Evolutionary conservation across 2,113 vertebrate species (phyloP).

Genomic region (Picathartes gymnocephalus): DNA sequence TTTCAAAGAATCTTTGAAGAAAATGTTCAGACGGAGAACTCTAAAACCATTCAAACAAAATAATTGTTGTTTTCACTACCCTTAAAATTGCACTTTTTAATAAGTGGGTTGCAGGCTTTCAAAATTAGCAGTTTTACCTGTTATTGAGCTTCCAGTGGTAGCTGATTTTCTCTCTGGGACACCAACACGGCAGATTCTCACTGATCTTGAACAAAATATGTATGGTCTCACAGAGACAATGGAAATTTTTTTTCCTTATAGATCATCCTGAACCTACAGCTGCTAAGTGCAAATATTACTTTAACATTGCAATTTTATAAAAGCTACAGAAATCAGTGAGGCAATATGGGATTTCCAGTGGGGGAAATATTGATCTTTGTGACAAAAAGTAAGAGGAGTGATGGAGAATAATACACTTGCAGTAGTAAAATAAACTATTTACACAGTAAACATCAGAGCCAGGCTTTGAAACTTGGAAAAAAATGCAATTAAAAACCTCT

Average conservation of each 20-base stretch:
- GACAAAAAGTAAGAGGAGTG: background rate
- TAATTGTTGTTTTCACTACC: background rate
- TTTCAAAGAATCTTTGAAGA: background rate
- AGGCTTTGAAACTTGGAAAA: background rate
- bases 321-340: background rate
- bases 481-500: background rate
- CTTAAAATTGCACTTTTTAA: background rate
- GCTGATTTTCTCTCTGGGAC: background rate
- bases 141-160: background rate
- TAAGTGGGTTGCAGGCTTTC: background rate
- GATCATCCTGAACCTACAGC: background rate
- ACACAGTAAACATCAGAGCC: background rate
- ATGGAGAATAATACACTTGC: background rate
- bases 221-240: background rate
- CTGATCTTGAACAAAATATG: background rate
- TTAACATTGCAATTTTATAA: background rate
- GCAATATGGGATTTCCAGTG: background rate
- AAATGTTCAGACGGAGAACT: background rate
- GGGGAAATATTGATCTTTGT: background rate
- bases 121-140: background rate
- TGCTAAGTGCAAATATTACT: background rate
- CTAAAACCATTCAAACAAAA: background rate
- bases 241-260: background rate
- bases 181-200: background rate
- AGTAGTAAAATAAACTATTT: slow-evolving; percentile 2